Conservation (phyloP, 2,888 invertebrate genomes). For the Achlya flavicornis region DNA sequence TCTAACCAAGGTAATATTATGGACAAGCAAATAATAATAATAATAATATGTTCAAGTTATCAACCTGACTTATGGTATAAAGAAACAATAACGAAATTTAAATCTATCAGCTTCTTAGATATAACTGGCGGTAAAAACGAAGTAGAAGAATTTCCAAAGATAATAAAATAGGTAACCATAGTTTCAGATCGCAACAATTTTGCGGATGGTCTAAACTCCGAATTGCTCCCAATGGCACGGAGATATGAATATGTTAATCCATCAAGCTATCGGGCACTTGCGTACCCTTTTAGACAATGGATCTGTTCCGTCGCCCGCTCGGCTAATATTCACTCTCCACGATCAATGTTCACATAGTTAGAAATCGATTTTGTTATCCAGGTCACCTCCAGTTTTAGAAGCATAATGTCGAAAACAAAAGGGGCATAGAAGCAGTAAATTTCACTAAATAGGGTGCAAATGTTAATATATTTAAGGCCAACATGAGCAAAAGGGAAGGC, state of each 20-base stretch:
- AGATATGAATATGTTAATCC: constrained; percentile 6
- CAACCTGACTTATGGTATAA: too few species aligned
- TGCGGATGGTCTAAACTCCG: neutral
- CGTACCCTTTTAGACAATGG: constrained; percentile 1
- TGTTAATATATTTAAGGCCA: neutral
- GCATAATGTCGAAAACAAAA: constrained; percentile 42
- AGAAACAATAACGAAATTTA: too few species aligned
- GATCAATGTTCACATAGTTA: constrained; percentile 24
- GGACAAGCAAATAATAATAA: too few species aligned
- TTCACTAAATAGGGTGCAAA: constrained; percentile 19
- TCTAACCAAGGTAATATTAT: too few species aligned
- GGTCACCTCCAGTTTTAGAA: constrained; percentile 38
- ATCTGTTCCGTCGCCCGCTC: neutral
- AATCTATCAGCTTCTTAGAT: too few species aligned
- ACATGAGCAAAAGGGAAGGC: too few species aligned
- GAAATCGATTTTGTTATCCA: constrained; percentile 45
- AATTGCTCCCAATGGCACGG: neutral
- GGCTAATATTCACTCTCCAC: constrained; percentile 1
- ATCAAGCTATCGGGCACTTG: neutral
- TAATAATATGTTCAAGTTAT: too few species aligned
- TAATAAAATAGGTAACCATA: neutral
- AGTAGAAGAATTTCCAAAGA: too few species aligned
- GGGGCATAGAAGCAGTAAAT: constrained; percentile 26
- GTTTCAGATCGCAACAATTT: neutral
- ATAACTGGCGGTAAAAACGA: too few species aligned